Percentiles rank a stretch among this genome's conserved stretches.
Conservation (phyloP, 2,797 vertebrate genomes). For the Remorina albescens region DNA sequence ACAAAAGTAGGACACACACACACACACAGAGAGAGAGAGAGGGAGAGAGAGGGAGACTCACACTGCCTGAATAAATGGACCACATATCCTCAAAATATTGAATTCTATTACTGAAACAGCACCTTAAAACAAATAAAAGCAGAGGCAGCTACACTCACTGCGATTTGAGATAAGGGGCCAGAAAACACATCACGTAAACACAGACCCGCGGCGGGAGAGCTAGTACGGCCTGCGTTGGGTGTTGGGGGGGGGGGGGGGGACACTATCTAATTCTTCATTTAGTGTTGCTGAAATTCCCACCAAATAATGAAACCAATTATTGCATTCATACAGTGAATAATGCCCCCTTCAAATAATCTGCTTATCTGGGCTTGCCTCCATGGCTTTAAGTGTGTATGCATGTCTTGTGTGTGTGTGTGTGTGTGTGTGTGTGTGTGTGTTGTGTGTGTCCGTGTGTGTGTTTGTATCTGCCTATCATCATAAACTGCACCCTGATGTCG, state of each 20-base stretch:
- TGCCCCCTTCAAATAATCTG: conserved; percentile 80
- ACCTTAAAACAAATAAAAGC: conserved; percentile 62
- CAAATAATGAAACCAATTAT: conserved; percentile 81
- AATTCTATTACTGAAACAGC: conserved; percentile 46
- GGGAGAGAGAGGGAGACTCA: conserved; percentile 14
- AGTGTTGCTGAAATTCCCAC: conserved; percentile 64
- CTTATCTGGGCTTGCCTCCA: conserved; percentile 74
- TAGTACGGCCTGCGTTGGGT: conserved; percentile 48
- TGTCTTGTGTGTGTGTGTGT: conserved; percentile 17
- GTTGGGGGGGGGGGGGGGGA: conserved; percentile 37
- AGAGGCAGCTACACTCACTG: conserved; percentile 45
- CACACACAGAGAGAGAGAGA: conserved; percentile 8
- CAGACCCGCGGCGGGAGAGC: conserved; percentile 39
- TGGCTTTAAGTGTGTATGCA: conserved; percentile 55
- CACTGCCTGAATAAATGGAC: conserved; percentile 32
- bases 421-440: conserved; percentile 36
- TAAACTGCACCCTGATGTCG: conserved; percentile 66
- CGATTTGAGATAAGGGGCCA: conserved; percentile 63
- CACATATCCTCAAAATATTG: conserved; percentile 40
- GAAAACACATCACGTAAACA: conserved; percentile 64
- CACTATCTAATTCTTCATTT: conserved; percentile 67
- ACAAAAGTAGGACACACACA: conserved; percentile 34
- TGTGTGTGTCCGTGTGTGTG: conserved; percentile 30
- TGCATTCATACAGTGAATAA: conserved; percentile 76
- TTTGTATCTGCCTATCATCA: conserved; percentile 71